These are phyloP conservation scores for Rhinoderma darwinii DNA, from an alignment of 2,113 vertebrate species.

Conservation along the genomic window DNA sequence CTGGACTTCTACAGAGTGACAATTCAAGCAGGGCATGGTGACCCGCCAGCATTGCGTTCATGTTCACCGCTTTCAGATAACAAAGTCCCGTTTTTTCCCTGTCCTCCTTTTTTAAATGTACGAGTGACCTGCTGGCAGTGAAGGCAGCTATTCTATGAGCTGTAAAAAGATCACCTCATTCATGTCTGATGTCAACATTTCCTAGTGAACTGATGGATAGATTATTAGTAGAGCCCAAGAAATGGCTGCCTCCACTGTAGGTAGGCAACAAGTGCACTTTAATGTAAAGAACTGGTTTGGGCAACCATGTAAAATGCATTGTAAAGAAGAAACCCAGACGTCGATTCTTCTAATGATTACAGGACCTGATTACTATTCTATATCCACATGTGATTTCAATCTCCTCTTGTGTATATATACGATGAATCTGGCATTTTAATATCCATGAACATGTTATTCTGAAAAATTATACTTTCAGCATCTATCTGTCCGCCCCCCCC, in stretches of 20 bases:
- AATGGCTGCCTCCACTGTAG: not conserved
- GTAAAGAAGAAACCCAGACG: constrained; percentile 62
- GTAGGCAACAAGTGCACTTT: constrained; percentile 45
- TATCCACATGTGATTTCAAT: constrained; percentile 25
- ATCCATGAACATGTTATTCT: constrained; percentile 3
- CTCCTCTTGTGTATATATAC: constrained; percentile 35
- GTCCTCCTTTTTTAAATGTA: not conserved
- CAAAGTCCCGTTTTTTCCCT: not conserved
- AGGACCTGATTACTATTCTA: constrained; percentile 27
- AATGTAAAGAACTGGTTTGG: constrained; percentile 61
- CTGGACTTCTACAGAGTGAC: constrained; percentile 76
- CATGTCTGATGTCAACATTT: not conserved
- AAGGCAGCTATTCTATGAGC: not conserved
- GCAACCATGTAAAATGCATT: constrained; percentile 46
- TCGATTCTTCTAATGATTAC: constrained; percentile 60
- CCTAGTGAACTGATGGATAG: not conserved
- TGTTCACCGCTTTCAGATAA: constrained; percentile 53
- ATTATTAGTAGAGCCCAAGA: not conserved
- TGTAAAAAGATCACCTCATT: not conserved
- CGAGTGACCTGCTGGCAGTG: not conserved
- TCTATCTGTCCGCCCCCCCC: not conserved
- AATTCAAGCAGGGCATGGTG: constrained; percentile 68
- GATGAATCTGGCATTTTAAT: constrained; percentile 42
- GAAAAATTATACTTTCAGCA: constrained; percentile 19
- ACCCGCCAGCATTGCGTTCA: constrained; percentile 62